Evolutionary conservation across 2,797 vertebrate species (phyloP), one percentile per base, ranked within the genome.

Genomic region (Eulemur mongoz): DNA sequence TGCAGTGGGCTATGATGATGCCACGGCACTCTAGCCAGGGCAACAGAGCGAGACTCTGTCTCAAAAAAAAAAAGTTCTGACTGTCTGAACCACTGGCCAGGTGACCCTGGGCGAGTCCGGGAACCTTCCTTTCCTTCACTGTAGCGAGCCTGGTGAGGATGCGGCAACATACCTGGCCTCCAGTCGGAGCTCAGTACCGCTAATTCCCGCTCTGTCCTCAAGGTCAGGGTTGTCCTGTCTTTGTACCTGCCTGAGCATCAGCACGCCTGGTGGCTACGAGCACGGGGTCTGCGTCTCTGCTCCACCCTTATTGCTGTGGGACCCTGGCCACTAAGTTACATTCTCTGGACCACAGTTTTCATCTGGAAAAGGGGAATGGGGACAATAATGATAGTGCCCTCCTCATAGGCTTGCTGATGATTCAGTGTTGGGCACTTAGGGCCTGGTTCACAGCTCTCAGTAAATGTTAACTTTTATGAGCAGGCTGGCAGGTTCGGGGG

Each of bases 331-430:
- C 82, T 32, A 5, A 73, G 40, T 59, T 35, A 35, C 69, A 84
- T 45, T 87, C 45, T 86, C 30, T 89, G 82, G 40, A 30, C 70
- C 43, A n/a, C 22, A 5, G 23, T 52, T 63, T 79, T 75, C 48
- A 57, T 35, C 83, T 50, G 45, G 84, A 67, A n/a, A 7, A 75
- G 72, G 43, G 38, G 38, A 35, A 59, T 48, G 70, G 69, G 43
- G 72, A 38, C 18, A 11, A 17, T 13, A 0, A 17, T 35, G 57
- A 67, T 1, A n/a, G 38, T 54, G 3, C 63, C 18, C 6, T 61
- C 25, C 54, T 85, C 67, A 11, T 80, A 22, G 57, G 59, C 72
- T 83, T 79, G 38, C 59, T 94, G 50, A 18, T 52, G 73, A 69
- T 40, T 92, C 52, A 9, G 9, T 17, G 40, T 18, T 5, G 15